A percentile compares a stretch with the other conserved stretches of the same genome.
phyloP scores from a whole-genome alignment of 2,797 vertebrate genomes.

The Schizothorax lantsangensis region DNA sequence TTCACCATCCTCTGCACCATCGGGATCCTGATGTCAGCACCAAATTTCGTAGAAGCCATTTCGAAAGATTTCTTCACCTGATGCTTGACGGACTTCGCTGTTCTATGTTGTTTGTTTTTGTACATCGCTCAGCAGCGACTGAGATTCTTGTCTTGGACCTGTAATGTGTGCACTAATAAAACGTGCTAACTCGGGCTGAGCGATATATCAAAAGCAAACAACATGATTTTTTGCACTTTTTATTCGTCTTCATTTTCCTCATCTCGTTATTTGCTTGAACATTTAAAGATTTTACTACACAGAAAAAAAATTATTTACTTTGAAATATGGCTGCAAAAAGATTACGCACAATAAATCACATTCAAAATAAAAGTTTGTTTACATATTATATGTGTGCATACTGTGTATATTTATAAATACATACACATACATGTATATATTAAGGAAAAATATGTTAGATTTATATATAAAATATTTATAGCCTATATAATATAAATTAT shows the following conservation, averaged over 20 bases:
- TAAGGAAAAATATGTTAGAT: too few relatives aligned
- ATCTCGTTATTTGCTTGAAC: too few relatives aligned
- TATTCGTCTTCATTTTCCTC: not conserved
- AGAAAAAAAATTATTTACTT: not conserved
- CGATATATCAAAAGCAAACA: not conserved
- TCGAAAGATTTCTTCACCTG: slow-evolving; percentile 84
- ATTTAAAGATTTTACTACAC: not conserved
- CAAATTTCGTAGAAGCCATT: slow-evolving; percentile 92
- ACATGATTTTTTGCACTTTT: not conserved
- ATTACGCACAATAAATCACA: too few relatives aligned
- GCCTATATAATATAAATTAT: too few relatives aligned
- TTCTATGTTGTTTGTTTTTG: not conserved
- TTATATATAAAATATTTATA: too few relatives aligned
- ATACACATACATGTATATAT: too few relatives aligned
- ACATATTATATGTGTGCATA: too few relatives aligned
- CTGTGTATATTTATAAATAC: too few relatives aligned
- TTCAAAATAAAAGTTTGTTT: not conserved
- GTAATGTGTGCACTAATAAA: not conserved
- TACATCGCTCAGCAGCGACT: not conserved
- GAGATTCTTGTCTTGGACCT: not conserved
- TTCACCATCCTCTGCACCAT: slow-evolving; percentile 95
- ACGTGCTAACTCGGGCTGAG: not conserved
- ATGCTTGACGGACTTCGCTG: not conserved
- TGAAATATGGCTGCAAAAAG: not conserved
- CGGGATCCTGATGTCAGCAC: slow-evolving; percentile 93